Base-by-base conservation (phyloP, 2,797 vertebrate species). In the Gymnothorax javanicus region DNA sequence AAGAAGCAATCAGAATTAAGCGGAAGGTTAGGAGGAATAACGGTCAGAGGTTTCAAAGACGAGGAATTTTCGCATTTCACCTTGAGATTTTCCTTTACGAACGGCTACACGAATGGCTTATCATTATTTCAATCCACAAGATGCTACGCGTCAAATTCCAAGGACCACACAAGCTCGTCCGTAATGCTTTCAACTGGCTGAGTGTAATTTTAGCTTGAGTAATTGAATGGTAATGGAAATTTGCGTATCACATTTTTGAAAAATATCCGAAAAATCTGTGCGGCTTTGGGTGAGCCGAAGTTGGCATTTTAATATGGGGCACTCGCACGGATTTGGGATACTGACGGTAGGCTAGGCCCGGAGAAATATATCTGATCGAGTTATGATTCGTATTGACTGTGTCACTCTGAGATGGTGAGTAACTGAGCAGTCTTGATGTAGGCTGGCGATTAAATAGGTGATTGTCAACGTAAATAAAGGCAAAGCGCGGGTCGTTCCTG, bases 341-440 rank as follows among this genome's bases (percentile, higher is more conserved):
- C 77, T 81, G 50, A 81, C 23, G 56, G 25, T 20, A 56, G 50
- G 52, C 20, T 81, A 81, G 77, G 77, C 50, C 77, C n/a, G 77
- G 50, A 81, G 50, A 81, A 56, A 56, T 54, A 56, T 43, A 43
- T 81, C 52, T 8, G 50, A 81, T 81, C 77, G 52, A 50, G 52
- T 81, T 81, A n/a, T 50, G 77, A 56, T 54, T 81, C 6, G 25
- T 81, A 81, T 81, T 56, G 50, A 81, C 77, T 81, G 56, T 81
- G 77, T 8, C 11, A 81, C 50, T 8, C 50, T 33, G 50, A 56
- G 52, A n/a, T 43, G n/a, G 77, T 81, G 50, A 56, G 52, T 56
- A 52, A 77, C 77, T 56, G 50, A 81, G 20, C 50, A n/a, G 7
- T n/a, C 52, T 81, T 81, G 50, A 12, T 54, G 52, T 7, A 23